Evolutionary conservation across 2,113 vertebrate genomes (phyloP).

Genomic region (Puntigrus tetrazona): DNA sequence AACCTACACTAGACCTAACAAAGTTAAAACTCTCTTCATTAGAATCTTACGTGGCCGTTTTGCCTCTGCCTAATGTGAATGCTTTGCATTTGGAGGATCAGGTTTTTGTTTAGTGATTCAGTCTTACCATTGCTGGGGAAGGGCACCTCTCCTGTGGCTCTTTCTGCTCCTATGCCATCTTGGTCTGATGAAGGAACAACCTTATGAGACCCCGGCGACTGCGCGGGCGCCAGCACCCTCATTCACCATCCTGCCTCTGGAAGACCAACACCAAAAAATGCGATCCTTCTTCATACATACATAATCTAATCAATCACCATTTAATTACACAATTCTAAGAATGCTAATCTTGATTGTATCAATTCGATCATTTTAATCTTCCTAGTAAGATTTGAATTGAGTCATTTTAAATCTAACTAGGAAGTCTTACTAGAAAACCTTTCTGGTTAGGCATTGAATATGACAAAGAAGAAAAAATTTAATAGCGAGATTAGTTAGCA

Average conservation of each 20-base stretch:
- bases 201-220: slow-evolving; percentile 44
- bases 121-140: slow-evolving; percentile 65
- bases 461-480: not conserved
- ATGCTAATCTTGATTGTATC: not conserved
- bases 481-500: not conserved
- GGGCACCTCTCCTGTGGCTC: slow-evolving; percentile 50
- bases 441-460: not conserved
- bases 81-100: not conserved
- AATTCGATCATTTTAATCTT: not conserved
- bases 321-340: not conserved
- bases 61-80: not conserved
- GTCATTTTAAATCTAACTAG: too few species aligned
- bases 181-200: slow-evolving; percentile 48
- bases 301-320: not conserved
- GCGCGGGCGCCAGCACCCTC: slow-evolving; percentile 48
- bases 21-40: not conserved
- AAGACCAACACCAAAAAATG: not conserved
- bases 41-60: not conserved
- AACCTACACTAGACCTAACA: not conserved
- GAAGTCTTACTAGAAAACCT: too few species aligned
- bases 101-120: not conserved
- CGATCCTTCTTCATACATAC: not conserved
- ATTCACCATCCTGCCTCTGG: slow-evolving; percentile 66
- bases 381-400: not conserved
- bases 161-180: slow-evolving; percentile 42